A percentile compares a stretch with the other conserved stretches of the same genome.
These are phyloP conservation scores for Serranus cabrilla DNA, from an alignment of 2,797 vertebrate species.

Conservation along the genomic window DNA sequence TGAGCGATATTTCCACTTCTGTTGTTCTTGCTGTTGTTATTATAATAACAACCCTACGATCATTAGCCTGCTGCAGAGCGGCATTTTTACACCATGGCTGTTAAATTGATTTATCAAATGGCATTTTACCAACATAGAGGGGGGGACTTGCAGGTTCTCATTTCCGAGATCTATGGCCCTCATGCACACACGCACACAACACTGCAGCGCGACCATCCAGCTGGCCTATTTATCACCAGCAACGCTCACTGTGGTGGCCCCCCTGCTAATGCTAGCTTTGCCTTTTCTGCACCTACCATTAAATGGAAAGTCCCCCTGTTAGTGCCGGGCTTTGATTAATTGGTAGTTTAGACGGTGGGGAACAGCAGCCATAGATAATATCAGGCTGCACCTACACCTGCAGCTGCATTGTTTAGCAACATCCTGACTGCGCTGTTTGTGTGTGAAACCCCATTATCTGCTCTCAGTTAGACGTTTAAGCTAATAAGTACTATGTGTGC, in stretches of 20 bases:
- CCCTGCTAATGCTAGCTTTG: slow-evolving; percentile 71
- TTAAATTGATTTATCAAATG: slow-evolving; percentile 77
- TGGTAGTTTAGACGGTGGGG: slow-evolving; percentile 66
- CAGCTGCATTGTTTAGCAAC: slow-evolving; percentile 66
- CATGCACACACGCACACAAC: slow-evolving; percentile 20
- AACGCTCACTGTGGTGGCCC: slow-evolving; percentile 54
- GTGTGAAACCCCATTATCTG: slow-evolving; percentile 61
- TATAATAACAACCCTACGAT: slow-evolving; percentile 56
- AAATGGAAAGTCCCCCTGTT: slow-evolving; percentile 72
- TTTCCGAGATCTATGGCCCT: slow-evolving; percentile 64
- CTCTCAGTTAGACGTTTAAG: slow-evolving; percentile 39
- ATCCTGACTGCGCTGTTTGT: slow-evolving; percentile 50
- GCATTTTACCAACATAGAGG: slow-evolving; percentile 64
- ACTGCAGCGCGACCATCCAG: slow-evolving; percentile 52
- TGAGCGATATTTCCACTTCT: slow-evolving; percentile 56
- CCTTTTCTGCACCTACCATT: slow-evolving; percentile 71
- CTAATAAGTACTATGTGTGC: slow-evolving; percentile 50
- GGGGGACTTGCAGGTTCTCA: slow-evolving; percentile 54
- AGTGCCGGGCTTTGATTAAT: slow-evolving; percentile 76
- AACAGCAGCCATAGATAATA: slow-evolving; percentile 59
- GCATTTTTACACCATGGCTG: slow-evolving; percentile 62
- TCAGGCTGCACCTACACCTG: slow-evolving; percentile 72
- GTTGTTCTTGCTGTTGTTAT: slow-evolving; percentile 58
- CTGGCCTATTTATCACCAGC: slow-evolving; percentile 77
- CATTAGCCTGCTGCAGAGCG: slow-evolving; percentile 56